Evolutionary conservation across 2,888 invertebrate genomes (phyloP).

Genomic region (Troides aeacus): DNA sequence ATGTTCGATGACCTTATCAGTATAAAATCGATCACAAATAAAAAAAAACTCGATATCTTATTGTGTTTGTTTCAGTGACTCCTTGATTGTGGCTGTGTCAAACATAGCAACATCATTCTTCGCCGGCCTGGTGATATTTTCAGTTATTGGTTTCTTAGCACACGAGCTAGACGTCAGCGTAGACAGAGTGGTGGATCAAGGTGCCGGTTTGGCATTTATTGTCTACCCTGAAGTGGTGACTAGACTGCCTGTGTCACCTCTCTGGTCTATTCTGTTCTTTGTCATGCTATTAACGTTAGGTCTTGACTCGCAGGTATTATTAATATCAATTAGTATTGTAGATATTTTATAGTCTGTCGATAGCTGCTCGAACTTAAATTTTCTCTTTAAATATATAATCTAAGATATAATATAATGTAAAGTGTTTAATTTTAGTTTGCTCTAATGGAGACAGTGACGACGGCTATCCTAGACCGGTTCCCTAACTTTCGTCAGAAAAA

Average conservation of each 20-base stretch:
- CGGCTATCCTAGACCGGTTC: conserved; percentile 87
- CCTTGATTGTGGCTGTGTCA: conserved; percentile 86
- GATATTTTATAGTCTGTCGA: neutral
- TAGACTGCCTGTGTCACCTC: conserved; percentile 87
- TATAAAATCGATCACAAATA: no score
- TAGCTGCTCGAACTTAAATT: neutral
- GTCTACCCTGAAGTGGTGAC: conserved; percentile 93
- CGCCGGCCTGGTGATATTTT: conserved; percentile 89
- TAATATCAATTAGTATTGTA: neutral
- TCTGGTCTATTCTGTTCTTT: conserved; percentile 91
- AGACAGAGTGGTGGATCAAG: conserved; percentile 86
- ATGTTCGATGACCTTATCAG: no score
- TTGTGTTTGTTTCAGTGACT: conserved; percentile 79
- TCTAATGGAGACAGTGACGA: conserved; percentile 87
- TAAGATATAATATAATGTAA: neutral
- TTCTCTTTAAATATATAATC: neutral
- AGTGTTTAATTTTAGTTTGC: conserved; percentile 81
- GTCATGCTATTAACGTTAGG: conserved; percentile 88
- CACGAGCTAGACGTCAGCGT: conserved; percentile 85
- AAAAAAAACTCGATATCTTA: neutral
- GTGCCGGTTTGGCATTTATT: conserved; percentile 89
- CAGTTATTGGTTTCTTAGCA: conserved; percentile 89
- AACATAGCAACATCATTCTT: conserved; percentile 90
- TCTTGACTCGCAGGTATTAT: conserved; percentile 83
- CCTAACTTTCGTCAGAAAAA: conserved; percentile 84